Percentiles rank a stretch among this genome's conserved stretches.
These are phyloP conservation scores for Sinocyclocheilus anshuiensis DNA, from an alignment of 2,113 vertebrate genomes.

Conservation along the genomic window DNA sequence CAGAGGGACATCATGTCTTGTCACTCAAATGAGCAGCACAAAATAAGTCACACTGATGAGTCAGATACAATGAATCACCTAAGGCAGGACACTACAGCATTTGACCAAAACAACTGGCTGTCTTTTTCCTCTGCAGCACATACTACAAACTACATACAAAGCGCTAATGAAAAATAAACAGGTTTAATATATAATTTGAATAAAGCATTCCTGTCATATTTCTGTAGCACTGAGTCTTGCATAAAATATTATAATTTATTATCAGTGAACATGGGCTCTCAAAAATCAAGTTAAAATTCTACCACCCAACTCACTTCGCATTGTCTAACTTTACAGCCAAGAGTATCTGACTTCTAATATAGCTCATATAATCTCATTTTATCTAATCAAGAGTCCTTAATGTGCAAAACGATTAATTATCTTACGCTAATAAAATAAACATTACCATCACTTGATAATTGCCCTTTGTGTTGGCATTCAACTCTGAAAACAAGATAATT, in stretches of 20 bases:
- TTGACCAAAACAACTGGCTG: constrained; percentile 15
- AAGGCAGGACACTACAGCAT: neutral
- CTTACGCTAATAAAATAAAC: constrained; percentile 34
- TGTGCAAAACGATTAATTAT: constrained; percentile 10
- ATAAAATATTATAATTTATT: neutral
- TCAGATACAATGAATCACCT: constrained; percentile 39
- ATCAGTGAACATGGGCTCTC: neutral
- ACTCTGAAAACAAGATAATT: constrained; percentile 37
- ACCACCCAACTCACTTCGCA: neutral
- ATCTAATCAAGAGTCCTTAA: constrained; percentile 22
- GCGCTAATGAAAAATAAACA: neutral
- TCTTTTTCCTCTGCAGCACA: neutral
- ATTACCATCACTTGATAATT: constrained; percentile 32
- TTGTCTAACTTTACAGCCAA: neutral
- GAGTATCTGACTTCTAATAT: neutral
- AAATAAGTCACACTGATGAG: constrained; percentile 34
- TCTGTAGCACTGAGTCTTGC: neutral
- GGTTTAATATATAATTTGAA: too few species aligned
- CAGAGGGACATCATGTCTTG: neutral
- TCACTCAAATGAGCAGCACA: constrained; percentile 23
- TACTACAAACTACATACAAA: neutral
- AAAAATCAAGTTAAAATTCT: neutral
- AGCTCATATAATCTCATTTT: constrained; percentile 13
- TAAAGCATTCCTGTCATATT: neutral
- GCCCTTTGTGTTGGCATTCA: constrained; percentile 10